Conservation (phyloP, 1,140 invertebrate genomes). For the Musca domestica region DNA sequence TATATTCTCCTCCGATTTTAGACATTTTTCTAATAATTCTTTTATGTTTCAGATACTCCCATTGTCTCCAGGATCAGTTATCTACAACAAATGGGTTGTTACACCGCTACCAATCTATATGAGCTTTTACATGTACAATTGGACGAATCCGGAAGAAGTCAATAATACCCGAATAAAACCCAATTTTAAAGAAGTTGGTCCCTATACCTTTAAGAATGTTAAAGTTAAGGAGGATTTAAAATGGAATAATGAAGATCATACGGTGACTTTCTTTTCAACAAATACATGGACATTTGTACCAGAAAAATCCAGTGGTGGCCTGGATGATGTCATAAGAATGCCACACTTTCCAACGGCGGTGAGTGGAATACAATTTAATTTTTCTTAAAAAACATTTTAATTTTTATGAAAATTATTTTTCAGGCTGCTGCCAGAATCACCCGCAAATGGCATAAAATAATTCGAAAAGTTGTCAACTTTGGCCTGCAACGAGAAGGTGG, state of each 20-base stretch:
- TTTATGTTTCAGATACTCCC: conserved; percentile 57
- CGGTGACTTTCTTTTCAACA: conserved; percentile 70
- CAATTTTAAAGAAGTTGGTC: conserved; percentile 64
- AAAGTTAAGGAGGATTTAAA: conserved; percentile 62
- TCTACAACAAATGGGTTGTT: conserved; percentile 67
- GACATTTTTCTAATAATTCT: too few relatives aligned
- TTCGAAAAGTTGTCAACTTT: conserved; percentile 57
- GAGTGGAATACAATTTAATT: conserved; percentile 45
- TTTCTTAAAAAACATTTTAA: background rate
- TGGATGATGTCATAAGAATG: conserved; percentile 72
- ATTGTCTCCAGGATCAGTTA: conserved; percentile 60
- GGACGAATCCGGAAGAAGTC: conserved; percentile 70
- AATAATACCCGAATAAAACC: conserved; percentile 58
- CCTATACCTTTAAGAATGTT: conserved; percentile 61
- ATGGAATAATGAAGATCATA: conserved; percentile 72
- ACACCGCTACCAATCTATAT: conserved; percentile 73
- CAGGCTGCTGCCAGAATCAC: conserved; percentile 64
- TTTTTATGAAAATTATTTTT: conserved; percentile 31
- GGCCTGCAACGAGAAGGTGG: conserved; percentile 58
- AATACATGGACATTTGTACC: conserved; percentile 72
- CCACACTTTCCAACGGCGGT: conserved; percentile 77
- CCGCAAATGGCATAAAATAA: conserved; percentile 50
- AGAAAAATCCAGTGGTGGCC: conserved; percentile 66
- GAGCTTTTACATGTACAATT: conserved; percentile 75
- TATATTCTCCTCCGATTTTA: too few relatives aligned